Base-by-base conservation (phyloP, 2,113 vertebrate genomes). In the Centropus unirufus region DNA sequence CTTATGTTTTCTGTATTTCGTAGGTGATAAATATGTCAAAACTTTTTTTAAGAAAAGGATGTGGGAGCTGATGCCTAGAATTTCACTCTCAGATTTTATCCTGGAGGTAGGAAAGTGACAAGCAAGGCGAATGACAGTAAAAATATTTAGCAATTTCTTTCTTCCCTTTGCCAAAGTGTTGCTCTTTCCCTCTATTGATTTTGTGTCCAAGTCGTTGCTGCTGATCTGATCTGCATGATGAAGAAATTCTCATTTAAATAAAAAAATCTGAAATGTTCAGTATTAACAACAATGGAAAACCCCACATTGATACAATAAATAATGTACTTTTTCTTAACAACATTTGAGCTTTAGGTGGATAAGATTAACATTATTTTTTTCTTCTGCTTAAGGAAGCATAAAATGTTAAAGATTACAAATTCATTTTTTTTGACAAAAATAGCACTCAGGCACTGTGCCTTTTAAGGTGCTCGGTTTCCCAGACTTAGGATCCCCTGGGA, bases 121-220 rank as follows among this genome's bases (percentile, higher is more conserved):
- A 84, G 22, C 17, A 67, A 92, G n/a, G 27, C 3, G 3, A 54
- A 44, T 58, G 62, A 73, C 78, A 90, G 40, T 13, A 84, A 89
- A 93, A 93, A 87, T 72, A 61, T 84, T 89, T 85, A 72, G 12
- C 34, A 75, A 68, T 75, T 39, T 83, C 44, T 88, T 82, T 78
- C 55, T 89, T 91, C 20, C 26, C 5, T 89, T 82, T 74, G 47
- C 17, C 47, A 63, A 89, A 84, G 19, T 46, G 69, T 39, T 94
- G 44, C 12, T 91, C 32, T 89, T 94, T 91, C 21, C 30, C 26
- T 5, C 10, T 61, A 62, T 66, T 91, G 87, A 79, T 95, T 94
- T 96, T 55, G 78, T 91, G 44, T 78, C 52, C 36, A 32, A 40
- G 29, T 52, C 32, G 24, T 58, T 91, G 47, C 57, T 81, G 23